Conservation (phyloP, 2,888 invertebrate species). For the Pristionchus japonicus region DNA sequence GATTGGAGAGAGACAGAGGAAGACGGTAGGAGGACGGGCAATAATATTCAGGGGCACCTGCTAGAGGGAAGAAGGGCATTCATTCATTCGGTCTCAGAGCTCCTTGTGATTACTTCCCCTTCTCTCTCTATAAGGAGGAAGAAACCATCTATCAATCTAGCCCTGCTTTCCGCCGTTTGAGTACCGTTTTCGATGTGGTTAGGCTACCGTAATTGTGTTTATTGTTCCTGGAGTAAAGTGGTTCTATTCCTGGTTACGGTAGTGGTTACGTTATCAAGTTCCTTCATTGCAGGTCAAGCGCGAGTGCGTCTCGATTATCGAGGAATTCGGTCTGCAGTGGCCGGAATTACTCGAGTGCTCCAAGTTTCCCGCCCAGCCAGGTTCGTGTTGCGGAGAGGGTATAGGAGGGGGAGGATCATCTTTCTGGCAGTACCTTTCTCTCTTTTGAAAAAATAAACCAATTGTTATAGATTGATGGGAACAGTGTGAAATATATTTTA, state of each 20-base stretch:
- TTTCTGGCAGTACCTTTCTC: too few species aligned
- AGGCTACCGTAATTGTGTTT: not conserved
- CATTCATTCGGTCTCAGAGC: not conserved
- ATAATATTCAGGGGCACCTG: slow-evolving; percentile 5
- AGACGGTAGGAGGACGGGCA: slow-evolving; percentile 23
- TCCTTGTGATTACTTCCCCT: slow-evolving; percentile 14
- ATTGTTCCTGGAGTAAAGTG: not conserved
- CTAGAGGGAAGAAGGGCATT: slow-evolving; percentile 14
- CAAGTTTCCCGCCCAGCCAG: slow-evolving; percentile 83
- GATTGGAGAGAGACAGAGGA: not conserved
- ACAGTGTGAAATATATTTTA: too few species aligned
- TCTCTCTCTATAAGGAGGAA: not conserved
- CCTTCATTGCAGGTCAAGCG: slow-evolving; percentile 64
- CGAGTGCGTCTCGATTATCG: slow-evolving; percentile 84
- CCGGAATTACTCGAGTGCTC: slow-evolving; percentile 86
- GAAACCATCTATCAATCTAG: not conserved
- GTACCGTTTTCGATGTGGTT: not conserved
- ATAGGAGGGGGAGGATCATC: too few species aligned
- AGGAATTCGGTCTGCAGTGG: slow-evolving; percentile 82
- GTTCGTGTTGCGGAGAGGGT: not conserved
- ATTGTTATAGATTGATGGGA: too few species aligned
- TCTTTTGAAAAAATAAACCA: too few species aligned
- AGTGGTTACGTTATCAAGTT: not conserved
- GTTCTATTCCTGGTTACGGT: not conserved
- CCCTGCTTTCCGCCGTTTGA: not conserved